Evolutionary conservation across 2,113 vertebrate genomes (phyloP).

Genomic region (Notothenia coriiceps): DNA sequence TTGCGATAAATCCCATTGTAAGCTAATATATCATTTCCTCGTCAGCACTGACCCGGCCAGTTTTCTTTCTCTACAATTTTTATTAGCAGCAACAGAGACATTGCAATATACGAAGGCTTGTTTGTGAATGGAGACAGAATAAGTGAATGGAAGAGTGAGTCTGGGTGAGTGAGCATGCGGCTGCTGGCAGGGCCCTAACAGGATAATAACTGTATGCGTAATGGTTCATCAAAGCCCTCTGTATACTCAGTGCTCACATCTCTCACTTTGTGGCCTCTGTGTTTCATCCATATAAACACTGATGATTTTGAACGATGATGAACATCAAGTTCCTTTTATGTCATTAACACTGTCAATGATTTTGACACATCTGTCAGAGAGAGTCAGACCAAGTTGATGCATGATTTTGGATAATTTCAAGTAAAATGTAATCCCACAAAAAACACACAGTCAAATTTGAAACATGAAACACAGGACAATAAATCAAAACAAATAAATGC

Average conservation of each 20-base stretch:
- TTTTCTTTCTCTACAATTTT: constrained; percentile 12
- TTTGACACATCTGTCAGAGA: background rate
- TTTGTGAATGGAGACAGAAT: constrained; percentile 58
- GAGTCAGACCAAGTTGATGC: background rate
- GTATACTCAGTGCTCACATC: constrained; percentile 12
- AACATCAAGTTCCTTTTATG: background rate
- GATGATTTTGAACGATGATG: constrained; percentile 9
- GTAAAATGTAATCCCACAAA: background rate
- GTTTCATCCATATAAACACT: constrained; percentile 26
- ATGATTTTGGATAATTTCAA: background rate
- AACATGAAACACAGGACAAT: background rate
- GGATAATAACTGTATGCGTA: constrained; percentile 39
- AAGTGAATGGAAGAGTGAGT: constrained; percentile 39
- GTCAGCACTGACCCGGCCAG: constrained; percentile 25
- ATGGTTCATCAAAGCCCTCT: constrained; percentile 40
- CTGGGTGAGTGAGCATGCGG: constrained; percentile 30
- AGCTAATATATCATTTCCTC: constrained; percentile 50
- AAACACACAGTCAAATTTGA: background rate
- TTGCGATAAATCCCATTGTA: constrained; percentile 71
- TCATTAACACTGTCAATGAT: background rate
- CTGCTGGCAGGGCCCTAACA: constrained; percentile 25
- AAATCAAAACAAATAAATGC: background rate
- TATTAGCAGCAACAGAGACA: constrained; percentile 27
- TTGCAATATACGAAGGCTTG: background rate
- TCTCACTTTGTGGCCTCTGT: constrained; percentile 9